Evolutionary conservation across 2,113 vertebrate genomes (phyloP).

Genomic region (Sorex araneus): DNA sequence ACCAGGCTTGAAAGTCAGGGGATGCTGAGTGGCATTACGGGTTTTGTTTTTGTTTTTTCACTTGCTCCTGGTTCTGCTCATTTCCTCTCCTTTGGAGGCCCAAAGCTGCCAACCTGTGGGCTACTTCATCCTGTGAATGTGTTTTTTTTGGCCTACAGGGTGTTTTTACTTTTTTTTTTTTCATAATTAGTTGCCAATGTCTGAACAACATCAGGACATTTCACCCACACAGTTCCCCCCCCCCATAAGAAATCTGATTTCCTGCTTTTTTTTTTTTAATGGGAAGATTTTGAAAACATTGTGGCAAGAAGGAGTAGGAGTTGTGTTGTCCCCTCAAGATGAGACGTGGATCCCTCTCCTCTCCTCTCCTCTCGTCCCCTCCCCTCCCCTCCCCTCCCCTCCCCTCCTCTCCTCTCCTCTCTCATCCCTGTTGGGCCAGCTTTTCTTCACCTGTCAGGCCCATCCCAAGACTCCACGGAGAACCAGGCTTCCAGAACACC

Average conservation of each 20-base stretch:
- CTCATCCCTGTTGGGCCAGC: not conserved
- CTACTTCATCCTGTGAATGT: conserved; percentile 49
- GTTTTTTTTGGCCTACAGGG: conserved; percentile 73
- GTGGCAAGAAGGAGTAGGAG: not conserved
- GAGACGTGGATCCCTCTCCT: too few species aligned
- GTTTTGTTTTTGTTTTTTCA: conserved; percentile 65
- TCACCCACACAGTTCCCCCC: not conserved
- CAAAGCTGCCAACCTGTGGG: conserved; percentile 50
- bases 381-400: too few species aligned
- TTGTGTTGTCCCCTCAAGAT: too few species aligned
- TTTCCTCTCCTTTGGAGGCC: conserved; percentile 67
- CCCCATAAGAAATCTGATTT: conserved; percentile 59
- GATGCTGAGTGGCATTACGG: not conserved
- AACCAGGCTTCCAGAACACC: conserved; percentile 56
- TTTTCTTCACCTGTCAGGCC: not conserved
- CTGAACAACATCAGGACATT: conserved; percentile 54
- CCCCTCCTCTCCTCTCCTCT: too few species aligned
- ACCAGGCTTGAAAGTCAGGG: conserved; percentile 19
- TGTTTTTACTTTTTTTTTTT: conserved; percentile 53
- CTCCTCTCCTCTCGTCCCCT: too few species aligned
- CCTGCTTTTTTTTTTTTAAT: conserved; percentile 71
- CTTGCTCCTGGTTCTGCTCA: conserved; percentile 41
- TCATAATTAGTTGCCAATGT: conserved; percentile 61
- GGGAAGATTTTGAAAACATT: not conserved
- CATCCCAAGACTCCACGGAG: conserved; percentile 50